Base-by-base conservation (phyloP, 2,113 vertebrate genomes). In the Prionailurus viverrinus region DNA sequence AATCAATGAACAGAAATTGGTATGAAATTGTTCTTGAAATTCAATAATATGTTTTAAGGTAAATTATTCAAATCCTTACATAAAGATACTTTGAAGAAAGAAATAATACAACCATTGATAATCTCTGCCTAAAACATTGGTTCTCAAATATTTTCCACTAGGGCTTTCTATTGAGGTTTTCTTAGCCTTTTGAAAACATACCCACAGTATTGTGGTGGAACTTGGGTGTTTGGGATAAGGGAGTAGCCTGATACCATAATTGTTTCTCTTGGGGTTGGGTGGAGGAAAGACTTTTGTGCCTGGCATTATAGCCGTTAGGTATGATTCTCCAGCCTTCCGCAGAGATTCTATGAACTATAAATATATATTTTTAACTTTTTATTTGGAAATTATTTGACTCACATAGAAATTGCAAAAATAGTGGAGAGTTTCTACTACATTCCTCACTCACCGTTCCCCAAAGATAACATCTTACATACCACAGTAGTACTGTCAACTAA, bases 21-120 rank as follows among this genome's bases (percentile, higher is more conserved):
- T 81, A 1, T 93, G 84, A 95, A 63, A 79, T 94, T 97, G 73
- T 41, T 80, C 33, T 97, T 90, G 73, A 94, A 95, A 82, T 88
- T 15, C 45, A 36, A 5, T 14, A 7, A 23, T 87, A 8, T 80
- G 39, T 94, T 73, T 94, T 79, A 82, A 53, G 71, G 63, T 92
- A 51, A 86, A 80, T 93, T 94, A 78, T 89, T 94, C 25, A 89
- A 74, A 45, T 68, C 33, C 31, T 91, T 18, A 33, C 53, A 14
- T 63, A 93, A 86, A 81, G 29, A 18, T 94, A 71, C 7, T 80
- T 55, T 85, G 79, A 97, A 90, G 61, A 78, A 96, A 94, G 23
- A 69, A 94, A 65, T 11, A 85, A n/a, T 55, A 55, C 71, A 39
- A 41, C 45, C 21, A 21, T 65, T 65, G 21, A 80, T 95, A 61